These are phyloP conservation scores for Agrochola macilenta DNA, from an alignment of 2,888 invertebrate species.

Conservation along the genomic window DNA sequence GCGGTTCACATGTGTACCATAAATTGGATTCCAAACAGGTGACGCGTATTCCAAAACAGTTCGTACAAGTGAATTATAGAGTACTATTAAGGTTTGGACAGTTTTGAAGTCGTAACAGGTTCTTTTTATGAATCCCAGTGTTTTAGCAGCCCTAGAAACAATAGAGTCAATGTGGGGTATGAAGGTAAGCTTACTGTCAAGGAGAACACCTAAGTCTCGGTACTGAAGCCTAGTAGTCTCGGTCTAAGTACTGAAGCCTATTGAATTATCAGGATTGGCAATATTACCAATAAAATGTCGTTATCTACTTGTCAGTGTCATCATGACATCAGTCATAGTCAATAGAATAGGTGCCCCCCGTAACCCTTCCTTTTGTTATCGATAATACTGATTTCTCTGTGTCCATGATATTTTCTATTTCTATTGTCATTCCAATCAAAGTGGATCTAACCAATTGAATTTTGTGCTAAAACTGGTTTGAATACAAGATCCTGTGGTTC, in stretches of 20 bases:
- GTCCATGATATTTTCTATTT: neutral
- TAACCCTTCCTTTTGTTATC: constrained; percentile 35
- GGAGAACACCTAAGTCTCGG: too few species aligned
- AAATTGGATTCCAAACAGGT: too few species aligned
- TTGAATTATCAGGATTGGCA: constrained; percentile 3
- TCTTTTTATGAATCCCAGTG: too few species aligned
- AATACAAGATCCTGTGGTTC: neutral
- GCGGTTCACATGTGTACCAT: too few species aligned
- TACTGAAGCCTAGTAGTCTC: too few species aligned
- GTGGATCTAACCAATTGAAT: neutral
- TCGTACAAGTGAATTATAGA: too few species aligned
- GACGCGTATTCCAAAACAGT: too few species aligned
- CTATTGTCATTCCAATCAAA: neutral
- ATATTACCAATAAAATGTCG: neutral
- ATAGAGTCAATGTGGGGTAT: too few species aligned
- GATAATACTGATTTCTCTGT: neutral
- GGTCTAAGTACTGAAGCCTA: neutral
- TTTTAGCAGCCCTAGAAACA: too few species aligned
- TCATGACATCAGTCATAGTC: neutral
- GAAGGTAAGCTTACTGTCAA: too few species aligned
- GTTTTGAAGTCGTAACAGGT: too few species aligned
- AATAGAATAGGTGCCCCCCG: constrained; percentile 2
- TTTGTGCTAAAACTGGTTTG: constrained; percentile 4
- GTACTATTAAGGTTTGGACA: too few species aligned
- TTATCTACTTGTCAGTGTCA: neutral